Evolutionary conservation across 2,113 vertebrate genomes (phyloP).

Genomic region (Phoenicopterus ruber): DNA sequence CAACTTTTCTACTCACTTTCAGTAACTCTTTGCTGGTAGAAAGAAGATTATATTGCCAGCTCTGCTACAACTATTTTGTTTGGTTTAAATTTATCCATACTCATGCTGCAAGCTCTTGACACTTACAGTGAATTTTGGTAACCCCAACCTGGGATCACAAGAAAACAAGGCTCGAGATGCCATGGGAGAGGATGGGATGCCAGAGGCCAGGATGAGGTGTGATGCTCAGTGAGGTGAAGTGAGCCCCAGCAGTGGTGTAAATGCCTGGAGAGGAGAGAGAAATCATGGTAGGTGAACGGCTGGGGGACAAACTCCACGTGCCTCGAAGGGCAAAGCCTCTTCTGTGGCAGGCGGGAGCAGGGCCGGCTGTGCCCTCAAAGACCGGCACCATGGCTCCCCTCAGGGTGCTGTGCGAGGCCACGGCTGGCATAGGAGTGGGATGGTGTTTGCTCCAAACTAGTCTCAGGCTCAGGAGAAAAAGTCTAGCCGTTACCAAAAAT

Average conservation of each 20-base stretch:
- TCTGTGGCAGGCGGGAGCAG: background rate
- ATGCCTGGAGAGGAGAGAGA: background rate
- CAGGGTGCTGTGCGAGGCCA: background rate
- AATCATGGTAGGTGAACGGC: background rate
- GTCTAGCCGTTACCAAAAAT: background rate
- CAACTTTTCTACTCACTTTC: background rate
- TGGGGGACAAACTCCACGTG: accelerated
- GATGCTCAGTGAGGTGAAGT: background rate
- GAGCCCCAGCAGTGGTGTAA: background rate
- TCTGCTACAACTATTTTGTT: background rate
- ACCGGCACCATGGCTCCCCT: background rate
- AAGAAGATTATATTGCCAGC: background rate
- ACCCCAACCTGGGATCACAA: background rate
- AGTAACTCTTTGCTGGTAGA: background rate
- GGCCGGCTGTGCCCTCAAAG: background rate
- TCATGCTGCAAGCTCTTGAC: background rate
- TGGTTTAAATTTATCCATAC: background rate
- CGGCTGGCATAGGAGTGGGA: background rate
- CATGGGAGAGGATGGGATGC: background rate
- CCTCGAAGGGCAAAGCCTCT: background rate
- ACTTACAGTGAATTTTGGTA: background rate
- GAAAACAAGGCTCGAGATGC: background rate
- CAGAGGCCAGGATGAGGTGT: background rate
- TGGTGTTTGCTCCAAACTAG: background rate
- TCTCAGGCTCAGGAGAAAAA: background rate